Evolutionary conservation across 2,113 vertebrate species (phyloP).

Genomic region (Ammodytes dubius): DNA sequence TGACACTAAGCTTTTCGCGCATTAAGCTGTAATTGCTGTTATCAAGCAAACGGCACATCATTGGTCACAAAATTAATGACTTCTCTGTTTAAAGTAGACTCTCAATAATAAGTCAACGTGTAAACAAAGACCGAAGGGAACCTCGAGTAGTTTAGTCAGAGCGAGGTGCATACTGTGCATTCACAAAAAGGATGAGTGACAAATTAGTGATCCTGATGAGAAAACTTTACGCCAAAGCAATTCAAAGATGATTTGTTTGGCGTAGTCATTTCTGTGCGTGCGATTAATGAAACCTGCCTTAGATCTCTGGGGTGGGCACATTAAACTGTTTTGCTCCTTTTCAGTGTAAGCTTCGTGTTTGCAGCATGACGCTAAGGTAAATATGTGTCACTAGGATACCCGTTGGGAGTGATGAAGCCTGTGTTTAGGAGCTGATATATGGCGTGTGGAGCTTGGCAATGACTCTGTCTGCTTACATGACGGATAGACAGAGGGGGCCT

Average conservation of each 20-base stretch:
- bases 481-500: slow-evolving; percentile 44
- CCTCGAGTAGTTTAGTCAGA: slow-evolving; percentile 52
- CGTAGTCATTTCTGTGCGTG: slow-evolving; percentile 30
- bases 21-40: slow-evolving; percentile 82
- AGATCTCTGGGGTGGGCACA: slow-evolving; percentile 26
- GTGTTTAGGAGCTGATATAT: slow-evolving; percentile 46
- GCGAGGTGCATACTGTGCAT: slow-evolving; percentile 37
- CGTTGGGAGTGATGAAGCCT: slow-evolving; percentile 48
- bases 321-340: slow-evolving; percentile 39
- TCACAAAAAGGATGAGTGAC: slow-evolving; percentile 52
- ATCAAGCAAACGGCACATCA: slow-evolving; percentile 76
- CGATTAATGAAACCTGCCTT: slow-evolving; percentile 41
- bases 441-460: slow-evolving; percentile 28
- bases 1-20: slow-evolving; percentile 75
- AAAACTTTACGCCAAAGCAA: slow-evolving; percentile 47
- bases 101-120: slow-evolving; percentile 73
- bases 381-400: slow-evolving; percentile 57
- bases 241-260: slow-evolving; percentile 41
- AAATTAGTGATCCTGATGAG: slow-evolving; percentile 58
- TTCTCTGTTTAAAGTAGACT: slow-evolving; percentile 69
- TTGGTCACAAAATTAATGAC: slow-evolving; percentile 80
- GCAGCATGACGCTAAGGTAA: slow-evolving; percentile 52
- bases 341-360: slow-evolving; percentile 38
- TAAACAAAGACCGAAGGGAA: slow-evolving; percentile 75
- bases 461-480: slow-evolving; percentile 29